A percentile compares a stretch with the other conserved stretches of the same genome.
phyloP scores from a whole-genome alignment of 1,140 invertebrate genomes.

The Copidosoma floridanum region DNA sequence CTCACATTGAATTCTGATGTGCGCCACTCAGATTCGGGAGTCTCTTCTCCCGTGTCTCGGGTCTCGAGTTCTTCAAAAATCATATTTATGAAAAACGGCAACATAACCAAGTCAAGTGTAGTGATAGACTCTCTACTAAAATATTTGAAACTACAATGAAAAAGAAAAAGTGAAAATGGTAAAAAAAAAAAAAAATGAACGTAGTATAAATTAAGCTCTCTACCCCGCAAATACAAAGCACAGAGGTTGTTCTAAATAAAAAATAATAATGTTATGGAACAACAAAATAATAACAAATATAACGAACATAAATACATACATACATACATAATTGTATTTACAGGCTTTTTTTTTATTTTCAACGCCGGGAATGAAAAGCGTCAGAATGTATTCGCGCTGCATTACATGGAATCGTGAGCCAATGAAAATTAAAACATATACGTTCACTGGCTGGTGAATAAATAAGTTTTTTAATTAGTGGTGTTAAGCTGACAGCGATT shows the following conservation, averaged over 20 bases:
- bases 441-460: not conserved
- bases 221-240: conserved; percentile 62
- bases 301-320: not conserved
- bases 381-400: no score
- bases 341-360: not conserved
- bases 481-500: not conserved
- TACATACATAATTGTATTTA: not conserved
- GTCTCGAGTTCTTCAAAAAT: conserved; percentile 52
- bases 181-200: conserved; percentile 43
- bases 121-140: conserved; percentile 53
- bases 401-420: no score
- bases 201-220: conserved; percentile 64
- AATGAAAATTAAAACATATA: not conserved
- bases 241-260: conserved; percentile 39
- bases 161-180: conserved; percentile 38
- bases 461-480: not conserved
- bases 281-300: conserved; percentile 24
- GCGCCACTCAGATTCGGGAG: conserved; percentile 26
- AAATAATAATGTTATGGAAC: no score
- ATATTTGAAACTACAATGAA: conserved; percentile 44
- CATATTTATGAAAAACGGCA: conserved; percentile 38
- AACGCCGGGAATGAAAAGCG: no score
- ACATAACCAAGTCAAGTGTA: conserved; percentile 52
- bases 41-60: conserved; percentile 45
- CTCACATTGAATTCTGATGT: conserved; percentile 46